Conservation (phyloP, 1,140 invertebrate genomes). For the Pristionchus pacificus region DNA sequence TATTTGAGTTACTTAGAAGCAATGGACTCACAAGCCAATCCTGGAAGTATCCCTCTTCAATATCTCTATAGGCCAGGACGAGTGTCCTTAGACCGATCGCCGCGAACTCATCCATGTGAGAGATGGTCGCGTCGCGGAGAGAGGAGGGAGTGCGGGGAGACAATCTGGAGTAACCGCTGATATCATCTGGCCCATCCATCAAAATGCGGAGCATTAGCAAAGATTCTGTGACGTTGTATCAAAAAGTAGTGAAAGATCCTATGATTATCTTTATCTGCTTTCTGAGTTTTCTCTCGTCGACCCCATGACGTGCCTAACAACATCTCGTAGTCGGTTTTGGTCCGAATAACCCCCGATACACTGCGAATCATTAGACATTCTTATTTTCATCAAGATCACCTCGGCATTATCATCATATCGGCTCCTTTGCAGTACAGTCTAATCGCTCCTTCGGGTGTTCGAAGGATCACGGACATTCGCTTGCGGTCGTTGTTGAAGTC, state of each 20-base stretch:
- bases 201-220: neutral
- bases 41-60: slow-evolving; percentile 80
- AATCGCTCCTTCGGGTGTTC: slow-evolving; percentile 78
- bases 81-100: slow-evolving; percentile 89
- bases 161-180: slow-evolving; percentile 9
- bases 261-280: no score
- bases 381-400: slow-evolving; percentile 68
- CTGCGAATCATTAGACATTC: no score
- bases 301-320: no score
- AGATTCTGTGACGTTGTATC: neutral
- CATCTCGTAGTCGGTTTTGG: no score
- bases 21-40: slow-evolving; percentile 78
- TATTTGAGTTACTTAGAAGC: no score
- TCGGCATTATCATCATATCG: slow-evolving; percentile 93
- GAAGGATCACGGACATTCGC: slow-evolving; percentile 91
- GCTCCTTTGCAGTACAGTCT: slow-evolving; percentile 94
- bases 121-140: slow-evolving; percentile 42
- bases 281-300: no score
- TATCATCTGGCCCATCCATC: no score
- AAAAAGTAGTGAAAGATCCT: no score
- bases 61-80: slow-evolving; percentile 78
- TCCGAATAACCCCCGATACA: no score
- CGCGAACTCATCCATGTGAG: slow-evolving; percentile 80
- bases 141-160: slow-evolving; percentile 41
- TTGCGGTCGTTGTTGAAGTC: slow-evolving; percentile 99